Base-by-base conservation (phyloP, 2,113 vertebrate species). In the Orthonyx spaldingii region DNA sequence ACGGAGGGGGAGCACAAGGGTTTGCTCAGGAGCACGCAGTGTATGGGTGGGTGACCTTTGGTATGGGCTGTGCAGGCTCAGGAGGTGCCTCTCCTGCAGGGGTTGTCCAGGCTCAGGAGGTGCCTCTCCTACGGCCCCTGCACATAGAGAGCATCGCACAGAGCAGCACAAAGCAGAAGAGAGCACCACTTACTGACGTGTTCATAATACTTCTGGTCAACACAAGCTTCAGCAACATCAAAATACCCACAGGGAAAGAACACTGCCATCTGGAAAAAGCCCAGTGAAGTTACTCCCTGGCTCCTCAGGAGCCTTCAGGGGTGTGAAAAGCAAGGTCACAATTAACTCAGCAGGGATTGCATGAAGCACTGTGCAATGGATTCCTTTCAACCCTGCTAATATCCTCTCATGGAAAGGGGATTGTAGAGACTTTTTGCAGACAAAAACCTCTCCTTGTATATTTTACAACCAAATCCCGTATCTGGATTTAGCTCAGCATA, bases 401-500 rank as follows among this genome's bases (percentile, higher is more conserved):
- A 92, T 49, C 63, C 69, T 55, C 75, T 80, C 55, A 66, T 13
- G 71, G 66, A 91, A 93, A 85, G 68, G 55, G 26, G 79, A 91
- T 80, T 77, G 79, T 23, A 75, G 24, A 50, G 66, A 84, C 82
- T 88, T 95, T 85, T 66, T 93, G 47, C 59, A 91, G 64, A 44
- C 79, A 94, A 85, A 94, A 83, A 84, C 75, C 90, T 70, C 66
- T 85, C 66, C 87, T 87, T 95, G 89, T 93, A 56, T n/a, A 92
- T 84, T 95, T 94, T 94, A 96, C 79, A 94, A 95, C 81, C 65
- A 93, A 95, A 96, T 94, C 90, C 78, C 0, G 0, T 70, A 90
- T 83, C 83, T 94, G 93, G 82, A 83, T 94, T 97, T 92, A 96
- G 95, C 71, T 89, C 71, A 88, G 83, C 33, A 2, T 86, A 96